phyloP scores from a whole-genome alignment of 92 coral and sea anemone genomes.

The Epizoanthus illoricatus region DNA sequence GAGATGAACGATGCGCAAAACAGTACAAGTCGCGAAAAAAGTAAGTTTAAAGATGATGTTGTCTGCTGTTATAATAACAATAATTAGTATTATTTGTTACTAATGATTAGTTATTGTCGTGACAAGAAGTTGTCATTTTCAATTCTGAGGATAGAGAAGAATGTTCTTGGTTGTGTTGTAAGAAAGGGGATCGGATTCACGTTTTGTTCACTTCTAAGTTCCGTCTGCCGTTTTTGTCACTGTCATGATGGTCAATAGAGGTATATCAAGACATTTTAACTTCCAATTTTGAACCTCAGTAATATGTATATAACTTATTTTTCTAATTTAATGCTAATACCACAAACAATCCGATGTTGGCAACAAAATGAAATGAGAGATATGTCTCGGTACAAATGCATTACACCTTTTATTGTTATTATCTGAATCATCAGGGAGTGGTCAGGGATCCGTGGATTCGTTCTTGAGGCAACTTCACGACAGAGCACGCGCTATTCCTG shows the following conservation, averaged over 20 bases:
- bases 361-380: no score
- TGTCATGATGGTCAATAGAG: slow-evolving; percentile 1
- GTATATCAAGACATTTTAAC: no score
- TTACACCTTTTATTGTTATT: background rate
- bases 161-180: no score
- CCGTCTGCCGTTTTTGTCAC: background rate
- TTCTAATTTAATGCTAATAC: no score
- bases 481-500: slow-evolving; percentile 81
- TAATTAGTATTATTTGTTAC: background rate
- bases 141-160: no score
- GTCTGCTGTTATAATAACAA: background rate
- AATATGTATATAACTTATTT: no score
- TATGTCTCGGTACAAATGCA: background rate
- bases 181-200: no score
- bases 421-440: slow-evolving; percentile 12
- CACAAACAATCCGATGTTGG: no score
- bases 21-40: background rate
- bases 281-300: no score
- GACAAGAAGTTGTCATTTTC: no score
- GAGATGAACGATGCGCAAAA: background rate
- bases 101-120: slow-evolving; percentile 2
- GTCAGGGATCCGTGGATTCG: slow-evolving; percentile 49
- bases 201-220: no score
- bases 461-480: slow-evolving; percentile 76
- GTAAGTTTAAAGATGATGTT: background rate